Base-by-base conservation (phyloP, 1,140 invertebrate genomes). In the Aphidius ervi region DNA sequence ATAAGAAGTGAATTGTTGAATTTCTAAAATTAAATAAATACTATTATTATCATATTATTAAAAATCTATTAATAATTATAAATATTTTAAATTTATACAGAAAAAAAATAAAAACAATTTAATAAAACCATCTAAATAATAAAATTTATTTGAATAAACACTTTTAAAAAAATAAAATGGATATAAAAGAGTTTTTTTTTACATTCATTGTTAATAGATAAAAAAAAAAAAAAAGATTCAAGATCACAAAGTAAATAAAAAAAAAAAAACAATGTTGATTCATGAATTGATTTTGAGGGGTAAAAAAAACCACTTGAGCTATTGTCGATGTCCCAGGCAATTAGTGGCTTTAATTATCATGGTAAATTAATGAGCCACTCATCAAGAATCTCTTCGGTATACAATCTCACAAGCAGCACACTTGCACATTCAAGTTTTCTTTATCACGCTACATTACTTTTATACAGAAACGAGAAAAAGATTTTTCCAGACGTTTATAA, bases 301-400 rank as follows among this genome's bases (percentile, higher is more conserved):
- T 49, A 20, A 9, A 61, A 48, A 61, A 61, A 39, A 39, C 6
- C 46, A 31, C 56, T 20, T 6, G 9, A 40, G 55, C 49, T 10
- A 62, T 62, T 62, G 48, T 53, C 55, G 48, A 62, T 62, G 60
- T 62, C 60, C 40, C 48, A 42, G 55, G 48, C 55, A 57, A 61
- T 62, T 62, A 62, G 60, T 62, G 50, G 46, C 55, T 57, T 55
- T 20, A 42, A 48, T 31, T 62, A 52, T 40, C 40, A 42, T 20
- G 40, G 16, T 41, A 42, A 54, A 62, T 62, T 62, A 62, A 62
- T 57, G 60, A 62, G 60, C 60, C 47, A 53, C 55, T 57, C 48
- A 48, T 52, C n/a, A 39, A 45, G 20, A 55, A 31, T 37, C 9
- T 16, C 43, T 8, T 41, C 31, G 10, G 10, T 49, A 39, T 31